Conservation (phyloP, 2,113 vertebrate genomes). For the Trogon surrucura region DNA sequence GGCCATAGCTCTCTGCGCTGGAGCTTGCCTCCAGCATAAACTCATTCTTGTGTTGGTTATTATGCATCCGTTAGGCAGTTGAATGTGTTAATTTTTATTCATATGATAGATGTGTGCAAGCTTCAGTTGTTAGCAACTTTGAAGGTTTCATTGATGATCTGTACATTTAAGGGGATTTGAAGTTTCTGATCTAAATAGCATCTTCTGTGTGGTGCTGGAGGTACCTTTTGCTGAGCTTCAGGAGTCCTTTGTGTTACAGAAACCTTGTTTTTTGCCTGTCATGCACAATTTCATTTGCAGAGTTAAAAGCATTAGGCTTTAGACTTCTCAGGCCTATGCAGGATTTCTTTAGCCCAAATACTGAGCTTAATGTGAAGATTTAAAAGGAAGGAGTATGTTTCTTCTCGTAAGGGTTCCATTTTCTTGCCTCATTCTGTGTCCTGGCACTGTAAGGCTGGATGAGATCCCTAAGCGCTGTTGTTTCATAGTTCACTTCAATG, state of each 20-base stretch:
- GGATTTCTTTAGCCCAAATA: not conserved
- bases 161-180: not conserved
- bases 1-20: not conserved
- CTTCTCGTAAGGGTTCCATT: not conserved
- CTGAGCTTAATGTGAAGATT: not conserved
- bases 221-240: not conserved
- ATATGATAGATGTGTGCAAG: accelerated
- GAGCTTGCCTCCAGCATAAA: not conserved
- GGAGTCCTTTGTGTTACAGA: not conserved
- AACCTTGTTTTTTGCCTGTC: not conserved
- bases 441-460: not conserved
- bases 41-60: not conserved
- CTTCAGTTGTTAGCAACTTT: not conserved
- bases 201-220: not conserved
- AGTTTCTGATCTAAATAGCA: not conserved
- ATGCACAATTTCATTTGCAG: not conserved
- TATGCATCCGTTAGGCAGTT: not conserved
- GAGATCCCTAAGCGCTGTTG: not conserved
- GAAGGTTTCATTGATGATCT: not conserved
- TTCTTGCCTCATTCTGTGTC: not conserved
- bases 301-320: not conserved
- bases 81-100: not conserved
- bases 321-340: not conserved
- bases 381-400: not conserved
- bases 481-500: not conserved